Conservation (phyloP, 2,888 invertebrate genomes). For the Heliothis peltigera region DNA sequence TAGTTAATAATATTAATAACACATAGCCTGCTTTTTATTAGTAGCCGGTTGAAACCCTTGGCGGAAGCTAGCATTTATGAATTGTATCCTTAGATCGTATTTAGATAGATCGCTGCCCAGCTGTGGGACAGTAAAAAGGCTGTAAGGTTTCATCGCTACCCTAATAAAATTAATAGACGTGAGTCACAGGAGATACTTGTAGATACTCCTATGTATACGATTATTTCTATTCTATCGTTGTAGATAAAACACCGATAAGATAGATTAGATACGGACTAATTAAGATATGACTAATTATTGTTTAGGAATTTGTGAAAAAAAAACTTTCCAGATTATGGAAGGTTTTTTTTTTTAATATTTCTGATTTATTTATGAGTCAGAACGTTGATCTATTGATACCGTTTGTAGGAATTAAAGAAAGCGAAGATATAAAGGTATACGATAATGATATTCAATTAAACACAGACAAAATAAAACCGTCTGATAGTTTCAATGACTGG, state of each 20-base stretch:
- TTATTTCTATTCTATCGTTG: no score
- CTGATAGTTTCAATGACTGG: no score
- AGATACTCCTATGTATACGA: no score
- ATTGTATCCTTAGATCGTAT: no score
- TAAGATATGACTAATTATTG: no score
- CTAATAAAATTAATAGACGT: not conserved
- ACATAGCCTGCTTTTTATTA: no score
- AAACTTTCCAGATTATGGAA: not conserved
- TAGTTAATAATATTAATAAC: no score
- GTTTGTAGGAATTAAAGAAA: slow-evolving; percentile 5
- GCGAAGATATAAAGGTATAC: not conserved
- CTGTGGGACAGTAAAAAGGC: no score
- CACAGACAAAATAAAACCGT: not conserved
- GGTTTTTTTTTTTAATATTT: no score
- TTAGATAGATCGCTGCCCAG: no score
- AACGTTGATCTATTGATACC: not conserved
- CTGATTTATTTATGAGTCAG: not conserved
- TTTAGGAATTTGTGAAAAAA: not conserved
- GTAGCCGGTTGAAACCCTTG: no score
- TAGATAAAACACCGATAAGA: not conserved
- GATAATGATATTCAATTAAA: not conserved
- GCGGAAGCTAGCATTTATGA: no score
- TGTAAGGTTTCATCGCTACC: not conserved
- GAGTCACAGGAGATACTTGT: not conserved
- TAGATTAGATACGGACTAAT: not conserved